Percentiles rank a stretch among this genome's conserved stretches.
phyloP scores from a whole-genome alignment of 2,797 vertebrate genomes.

The Esox masquinongy region DNA sequence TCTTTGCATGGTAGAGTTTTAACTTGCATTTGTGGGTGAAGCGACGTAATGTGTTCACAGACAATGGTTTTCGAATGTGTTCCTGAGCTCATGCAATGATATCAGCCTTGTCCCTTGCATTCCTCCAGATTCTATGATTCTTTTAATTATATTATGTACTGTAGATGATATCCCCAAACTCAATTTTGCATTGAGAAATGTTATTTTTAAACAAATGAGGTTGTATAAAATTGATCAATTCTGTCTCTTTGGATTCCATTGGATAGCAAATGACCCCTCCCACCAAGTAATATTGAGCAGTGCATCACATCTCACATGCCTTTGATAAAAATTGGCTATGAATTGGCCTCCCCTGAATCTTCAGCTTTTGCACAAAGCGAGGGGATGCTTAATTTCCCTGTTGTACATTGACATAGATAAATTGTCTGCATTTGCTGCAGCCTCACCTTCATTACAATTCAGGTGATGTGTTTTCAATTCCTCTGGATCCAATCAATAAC shows the following conservation, averaged over 20 bases:
- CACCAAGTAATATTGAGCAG: conserved; percentile 4
- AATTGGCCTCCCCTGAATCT: conserved; percentile 29
- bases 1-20: too few species aligned
- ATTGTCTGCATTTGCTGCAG: conserved; percentile 35
- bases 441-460: conserved; percentile 50
- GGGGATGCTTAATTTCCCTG: conserved; percentile 40
- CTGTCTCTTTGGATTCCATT: background rate
- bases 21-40: too few species aligned
- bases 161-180: too few species aligned
- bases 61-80: too few species aligned
- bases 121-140: too few species aligned
- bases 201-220: too few species aligned
- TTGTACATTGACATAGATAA: conserved; percentile 50
- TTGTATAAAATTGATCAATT: background rate
- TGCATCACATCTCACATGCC: conserved; percentile 40
- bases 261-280: background rate
- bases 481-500: conserved; percentile 53
- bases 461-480: conserved; percentile 42
- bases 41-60: too few species aligned
- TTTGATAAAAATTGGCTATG: conserved; percentile 34
- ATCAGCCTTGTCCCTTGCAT: too few species aligned
- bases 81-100: too few species aligned
- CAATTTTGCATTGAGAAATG: too few species aligned
- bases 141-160: too few species aligned
- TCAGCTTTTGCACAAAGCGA: conserved; percentile 20